Conservation (phyloP, 2,797 vertebrate species). For the Acanthornis magna region DNA sequence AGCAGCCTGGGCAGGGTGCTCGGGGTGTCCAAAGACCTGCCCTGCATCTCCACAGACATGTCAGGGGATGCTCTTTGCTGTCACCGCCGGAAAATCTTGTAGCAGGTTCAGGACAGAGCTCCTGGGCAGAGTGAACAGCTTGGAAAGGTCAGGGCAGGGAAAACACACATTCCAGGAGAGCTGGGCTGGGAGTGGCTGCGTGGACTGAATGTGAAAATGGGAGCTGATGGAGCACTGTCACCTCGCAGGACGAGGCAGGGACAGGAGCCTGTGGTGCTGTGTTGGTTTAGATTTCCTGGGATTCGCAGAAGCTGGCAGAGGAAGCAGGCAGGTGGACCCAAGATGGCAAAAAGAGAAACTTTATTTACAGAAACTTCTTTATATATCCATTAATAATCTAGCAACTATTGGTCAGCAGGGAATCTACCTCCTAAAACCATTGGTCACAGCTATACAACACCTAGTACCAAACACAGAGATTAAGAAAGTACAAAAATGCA, state of each 20-base stretch:
- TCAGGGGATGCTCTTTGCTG: not conserved
- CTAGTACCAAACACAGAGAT: too few relatives aligned
- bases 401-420: too few relatives aligned
- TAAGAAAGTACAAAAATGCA: too few relatives aligned
- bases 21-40: not conserved
- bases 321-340: too few relatives aligned
- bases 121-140: not conserved
- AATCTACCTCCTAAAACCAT: too few relatives aligned
- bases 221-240: fast-evolving
- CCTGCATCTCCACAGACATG: not conserved
- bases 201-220: fast-evolving
- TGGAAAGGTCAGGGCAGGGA: constrained; percentile 23
- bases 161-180: not conserved
- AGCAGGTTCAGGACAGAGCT: not conserved
- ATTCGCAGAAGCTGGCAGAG: too few relatives aligned
- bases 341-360: too few relatives aligned
- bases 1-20: not conserved
- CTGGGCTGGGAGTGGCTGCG: not conserved
- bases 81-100: not conserved
- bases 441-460: too few relatives aligned
- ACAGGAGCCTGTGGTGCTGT: too few relatives aligned
- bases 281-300: too few relatives aligned
- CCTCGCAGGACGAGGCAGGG: not conserved
- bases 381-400: too few relatives aligned
- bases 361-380: too few relatives aligned